Conservation (phyloP, 2,797 vertebrate species). For the Heteromormyrus szaboi region DNA sequence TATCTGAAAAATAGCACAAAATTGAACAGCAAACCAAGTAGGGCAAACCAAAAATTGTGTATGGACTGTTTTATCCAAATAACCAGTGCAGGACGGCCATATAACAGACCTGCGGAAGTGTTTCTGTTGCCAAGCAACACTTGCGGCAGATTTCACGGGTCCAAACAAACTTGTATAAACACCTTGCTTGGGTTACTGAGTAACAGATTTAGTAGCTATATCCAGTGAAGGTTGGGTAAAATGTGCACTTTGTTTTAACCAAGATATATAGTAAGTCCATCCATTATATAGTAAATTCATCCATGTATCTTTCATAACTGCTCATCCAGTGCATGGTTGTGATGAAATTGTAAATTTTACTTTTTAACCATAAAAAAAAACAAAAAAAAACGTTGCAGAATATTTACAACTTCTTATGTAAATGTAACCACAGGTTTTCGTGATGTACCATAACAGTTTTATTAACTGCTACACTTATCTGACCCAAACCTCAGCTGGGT, state of each 20-base stretch:
- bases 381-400: background rate
- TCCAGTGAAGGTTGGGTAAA: background rate
- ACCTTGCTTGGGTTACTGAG: background rate
- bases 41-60: constrained; percentile 69
- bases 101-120: background rate
- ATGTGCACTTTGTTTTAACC: background rate
- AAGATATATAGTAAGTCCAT: background rate
- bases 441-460: background rate
- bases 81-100: background rate
- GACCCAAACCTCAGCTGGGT: background rate
- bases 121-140: background rate
- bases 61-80: constrained; percentile 41
- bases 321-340: background rate
- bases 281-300: background rate
- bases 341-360: background rate
- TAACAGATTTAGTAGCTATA: background rate
- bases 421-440: background rate
- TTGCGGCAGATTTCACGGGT: background rate
- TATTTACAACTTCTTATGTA: background rate
- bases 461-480: background rate
- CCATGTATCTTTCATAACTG: background rate
- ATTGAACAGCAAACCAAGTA: constrained; percentile 62
- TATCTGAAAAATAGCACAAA: constrained; percentile 34
- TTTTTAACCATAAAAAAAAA: background rate
- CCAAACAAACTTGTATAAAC: background rate